Conservation (phyloP, 2,113 vertebrate species). For the Pachycephala philippinensis region DNA sequence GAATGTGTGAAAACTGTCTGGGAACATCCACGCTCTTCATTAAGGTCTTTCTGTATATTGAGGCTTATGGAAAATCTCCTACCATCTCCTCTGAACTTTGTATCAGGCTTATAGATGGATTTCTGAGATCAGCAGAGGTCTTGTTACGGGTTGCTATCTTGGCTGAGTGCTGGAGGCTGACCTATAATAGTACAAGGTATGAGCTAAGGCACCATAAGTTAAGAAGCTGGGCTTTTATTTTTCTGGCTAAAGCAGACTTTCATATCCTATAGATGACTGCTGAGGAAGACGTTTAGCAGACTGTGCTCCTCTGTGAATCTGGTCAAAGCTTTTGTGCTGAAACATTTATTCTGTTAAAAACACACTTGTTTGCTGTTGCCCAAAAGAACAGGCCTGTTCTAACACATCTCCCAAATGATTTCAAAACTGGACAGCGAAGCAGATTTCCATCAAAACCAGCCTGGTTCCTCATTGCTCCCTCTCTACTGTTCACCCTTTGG, state of each 20-base stretch:
- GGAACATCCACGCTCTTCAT: slow-evolving; percentile 43
- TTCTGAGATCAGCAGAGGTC: neutral
- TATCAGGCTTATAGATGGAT: neutral
- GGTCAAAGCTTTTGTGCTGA: slow-evolving; percentile 34
- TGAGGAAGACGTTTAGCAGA: neutral
- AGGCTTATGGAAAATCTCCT: slow-evolving; percentile 5
- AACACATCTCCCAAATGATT: neutral
- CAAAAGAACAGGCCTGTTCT: neutral
- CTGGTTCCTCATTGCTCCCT: neutral
- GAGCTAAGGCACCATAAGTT: neutral
- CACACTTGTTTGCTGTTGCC: neutral
- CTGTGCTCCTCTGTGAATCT: neutral
- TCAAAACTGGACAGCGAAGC: neutral
- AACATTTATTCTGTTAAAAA: neutral
- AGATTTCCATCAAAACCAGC: neutral
- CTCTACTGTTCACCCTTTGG: neutral
- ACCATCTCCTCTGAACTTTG: neutral
- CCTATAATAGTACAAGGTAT: neutral
- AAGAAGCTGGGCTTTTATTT: neutral
- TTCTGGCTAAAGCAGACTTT: neutral
- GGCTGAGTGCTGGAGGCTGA: neutral
- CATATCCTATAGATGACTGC: neutral
- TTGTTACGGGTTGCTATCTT: neutral
- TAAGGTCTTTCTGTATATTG: neutral
- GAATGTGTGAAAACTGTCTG: slow-evolving; percentile 63